Base-by-base conservation (phyloP, 2,797 vertebrate species). In the Sandelia bainsii region DNA sequence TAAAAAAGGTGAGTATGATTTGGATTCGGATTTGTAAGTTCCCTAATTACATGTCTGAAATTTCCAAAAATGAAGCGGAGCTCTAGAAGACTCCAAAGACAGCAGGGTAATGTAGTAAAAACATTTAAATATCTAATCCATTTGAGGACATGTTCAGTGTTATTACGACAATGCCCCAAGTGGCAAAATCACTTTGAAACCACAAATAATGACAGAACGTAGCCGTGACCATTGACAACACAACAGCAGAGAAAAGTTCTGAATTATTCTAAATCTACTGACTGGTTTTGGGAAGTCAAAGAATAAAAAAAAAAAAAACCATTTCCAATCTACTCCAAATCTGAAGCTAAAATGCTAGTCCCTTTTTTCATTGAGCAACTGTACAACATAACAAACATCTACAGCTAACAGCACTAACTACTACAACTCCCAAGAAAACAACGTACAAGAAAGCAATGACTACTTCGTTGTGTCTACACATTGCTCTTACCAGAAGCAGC, bases 241-340 rank as follows among this genome's bases (percentile, higher is more conserved):
- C 73, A 50, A 74, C 67, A 44, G 59, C 74, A 44, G 77, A 74
- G 56, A 72, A 73, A 75, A 74, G 56, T 51, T 68, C 69, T 61
- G 45, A 69, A 54, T 50, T 32, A n/a, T 58, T 58, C 67, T 74
- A 79, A 37, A 69, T 46, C 72, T 77, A 79, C 40, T 4, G 27
- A 75, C 23, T 85, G 78, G 78, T 83, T 81, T 87, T 42, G 22
- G 69, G 52, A 82, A 72, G 39, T 56, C 13, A 63, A 79, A 72
- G n/a, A 75, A 66, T 23, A 51, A 62, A 50, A 58, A 14, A 22
- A 54, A 73, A 77, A 72, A 59, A 23, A 57, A 45, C 23, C 50
- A 48, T 19, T 45, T 69, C 57, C 44, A 27, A 25, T 76, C 49
- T 4, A 49, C 59, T 80, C 58, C 44, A 66, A 56, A 69, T 58